phyloP scores from a whole-genome alignment of 1,140 invertebrate genomes.

The Heliconius eleuchia region DNA sequence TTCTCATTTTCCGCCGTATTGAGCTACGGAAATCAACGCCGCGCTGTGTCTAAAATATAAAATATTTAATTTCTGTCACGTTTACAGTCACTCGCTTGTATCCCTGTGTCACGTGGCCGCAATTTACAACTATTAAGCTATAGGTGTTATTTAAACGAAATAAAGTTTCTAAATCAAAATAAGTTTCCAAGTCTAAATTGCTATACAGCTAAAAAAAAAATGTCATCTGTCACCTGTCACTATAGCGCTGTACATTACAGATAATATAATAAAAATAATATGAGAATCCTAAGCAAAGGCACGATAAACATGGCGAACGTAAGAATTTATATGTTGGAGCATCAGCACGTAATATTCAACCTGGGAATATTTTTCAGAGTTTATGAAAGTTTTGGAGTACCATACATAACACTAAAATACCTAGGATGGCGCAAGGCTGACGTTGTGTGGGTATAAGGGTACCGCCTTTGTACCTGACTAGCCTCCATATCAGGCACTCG shows the following conservation, averaged over 20 bases:
- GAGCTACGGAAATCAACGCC: too few relatives aligned
- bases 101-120: too few relatives aligned
- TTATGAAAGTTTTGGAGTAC: slow-evolving; percentile 15
- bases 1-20: too few relatives aligned
- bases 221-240: background rate
- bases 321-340: slow-evolving; percentile 1
- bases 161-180: too few relatives aligned
- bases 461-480: background rate
- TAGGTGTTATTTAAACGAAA: too few relatives aligned
- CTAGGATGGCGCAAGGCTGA: slow-evolving; percentile 9
- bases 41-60: too few relatives aligned
- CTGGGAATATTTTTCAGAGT: slow-evolving; percentile 15
- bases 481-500: background rate
- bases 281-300: background rate
- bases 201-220: background rate
- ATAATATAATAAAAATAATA: slow-evolving; percentile 4
- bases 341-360: slow-evolving; percentile 12
- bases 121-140: too few relatives aligned
- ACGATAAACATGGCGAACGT: slow-evolving; percentile 1
- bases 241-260: background rate
- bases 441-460: background rate
- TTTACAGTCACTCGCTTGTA: too few relatives aligned
- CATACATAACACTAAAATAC: slow-evolving; percentile 14
- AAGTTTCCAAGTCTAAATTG: too few relatives aligned
- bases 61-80: too few relatives aligned